Evolutionary conservation across 64 coral and sea anemone species (phyloP), one percentile per base, ranked within the genome.

Genomic region (Astreopora myriophthalma): DNA sequence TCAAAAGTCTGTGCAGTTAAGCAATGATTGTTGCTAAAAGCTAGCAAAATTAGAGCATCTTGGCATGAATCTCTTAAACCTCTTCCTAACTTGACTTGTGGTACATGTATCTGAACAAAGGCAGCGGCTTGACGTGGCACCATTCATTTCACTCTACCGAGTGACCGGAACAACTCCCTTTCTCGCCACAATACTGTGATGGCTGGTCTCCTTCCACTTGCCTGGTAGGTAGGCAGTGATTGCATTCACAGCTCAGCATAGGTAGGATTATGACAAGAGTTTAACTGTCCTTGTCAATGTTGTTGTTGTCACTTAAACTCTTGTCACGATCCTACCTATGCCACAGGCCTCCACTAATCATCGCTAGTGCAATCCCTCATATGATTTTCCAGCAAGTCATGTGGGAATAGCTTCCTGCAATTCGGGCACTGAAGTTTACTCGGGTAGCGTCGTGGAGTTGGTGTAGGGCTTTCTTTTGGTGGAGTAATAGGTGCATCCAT

Each of bases 371-470:
- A 91, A 36, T 91, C 89, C 49, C 79, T 71, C 62, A 91, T 80
- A 58, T 91, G 89, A 58, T 91, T 80, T 19, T 91, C 89, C 20
- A 91, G 76, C 29, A 81, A 27, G 31, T 91, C 76, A 57, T 80
- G 46, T 7, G 89, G 89, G 27, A 91, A 71, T 12, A 67, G 34
- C 23, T 62, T 82, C 9, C 36, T 66, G 42, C 89, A 91, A 42
- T 81, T 82, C 2, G 89, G 89, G 32, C 89, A 91, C 31, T 91
- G 44, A 3, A 91, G 29, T 8, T 69, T 29, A 25, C 76, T 69
- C 1, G n/a, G 6, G 13, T 30, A 74, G 33, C 27, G 85, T 10
- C 36, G 35, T 6, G 11, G 28, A 11, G 65, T 34, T 2, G 57
- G 55, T 0, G 17, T 17, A 29, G 73, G 40, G 19, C 6, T n/a